Percentiles rank a stretch among this genome's conserved stretches.
These are phyloP conservation scores for Stenodera caucasica DNA, from an alignment of 2,888 invertebrate genomes.

Conservation along the genomic window DNA sequence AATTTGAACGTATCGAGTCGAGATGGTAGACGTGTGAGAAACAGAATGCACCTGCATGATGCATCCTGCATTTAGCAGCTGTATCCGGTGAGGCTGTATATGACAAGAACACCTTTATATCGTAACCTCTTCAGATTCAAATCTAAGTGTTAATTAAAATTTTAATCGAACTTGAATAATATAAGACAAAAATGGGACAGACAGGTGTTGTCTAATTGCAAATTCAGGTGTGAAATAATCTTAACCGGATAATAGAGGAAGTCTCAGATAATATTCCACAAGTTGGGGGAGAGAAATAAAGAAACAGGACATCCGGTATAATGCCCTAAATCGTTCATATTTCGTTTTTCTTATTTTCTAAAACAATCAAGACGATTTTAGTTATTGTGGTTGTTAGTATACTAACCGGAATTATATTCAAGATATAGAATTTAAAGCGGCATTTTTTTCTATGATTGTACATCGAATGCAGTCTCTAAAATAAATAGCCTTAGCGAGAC, in stretches of 20 bases:
- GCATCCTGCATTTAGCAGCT: constrained; percentile 54
- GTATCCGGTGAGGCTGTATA: constrained; percentile 55
- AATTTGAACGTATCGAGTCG: constrained; percentile 45
- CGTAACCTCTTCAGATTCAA: constrained; percentile 39
- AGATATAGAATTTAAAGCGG: constrained; percentile 12
- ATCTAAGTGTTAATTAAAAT: constrained; percentile 37
- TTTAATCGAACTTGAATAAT: constrained; percentile 16
- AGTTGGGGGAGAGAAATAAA: constrained; percentile 46
- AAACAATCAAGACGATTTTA: constrained; percentile 2
- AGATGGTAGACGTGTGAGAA: constrained; percentile 47
- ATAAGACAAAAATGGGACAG: neutral
- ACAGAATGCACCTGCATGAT: constrained; percentile 53
- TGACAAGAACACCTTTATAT: constrained; percentile 47
- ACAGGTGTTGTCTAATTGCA: constrained; percentile 9
- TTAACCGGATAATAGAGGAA: constrained; percentile 38
- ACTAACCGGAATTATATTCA: neutral
- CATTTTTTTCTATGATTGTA: constrained; percentile 25
- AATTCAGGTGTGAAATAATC: constrained; percentile 29
- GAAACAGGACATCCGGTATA: constrained; percentile 49
- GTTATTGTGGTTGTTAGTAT: neutral
- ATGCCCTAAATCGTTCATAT: constrained; percentile 39
- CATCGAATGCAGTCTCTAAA: constrained; percentile 39
- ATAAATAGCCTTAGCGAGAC: constrained; percentile 44
- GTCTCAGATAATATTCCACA: constrained; percentile 49
- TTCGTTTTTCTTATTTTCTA: no score